Evolutionary conservation across 2,888 invertebrate genomes (phyloP).

Genomic region (Norana najaformis): DNA sequence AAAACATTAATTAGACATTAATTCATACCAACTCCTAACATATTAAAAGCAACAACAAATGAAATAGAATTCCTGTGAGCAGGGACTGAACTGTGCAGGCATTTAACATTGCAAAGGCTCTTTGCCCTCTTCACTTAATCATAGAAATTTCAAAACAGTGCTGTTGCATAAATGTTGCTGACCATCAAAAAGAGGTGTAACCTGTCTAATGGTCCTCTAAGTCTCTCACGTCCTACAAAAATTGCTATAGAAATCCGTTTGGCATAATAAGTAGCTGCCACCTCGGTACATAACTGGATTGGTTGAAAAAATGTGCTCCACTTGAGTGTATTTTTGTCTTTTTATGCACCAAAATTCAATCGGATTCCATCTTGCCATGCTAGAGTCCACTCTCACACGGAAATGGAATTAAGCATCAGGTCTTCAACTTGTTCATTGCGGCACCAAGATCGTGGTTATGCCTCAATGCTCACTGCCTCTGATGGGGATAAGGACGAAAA

Average conservation of each 20-base stretch:
- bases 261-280: slow-evolving; percentile 5
- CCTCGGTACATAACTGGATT: background rate
- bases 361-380: background rate
- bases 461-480: background rate
- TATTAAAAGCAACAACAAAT: background rate
- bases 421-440: background rate
- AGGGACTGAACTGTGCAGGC: background rate
- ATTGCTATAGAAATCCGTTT: background rate
- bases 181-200: background rate
- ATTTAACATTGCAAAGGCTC: background rate
- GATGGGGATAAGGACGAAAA: background rate
- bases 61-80: background rate
- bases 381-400: background rate
- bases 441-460: background rate
- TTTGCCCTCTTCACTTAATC: background rate
- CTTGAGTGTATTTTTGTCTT: background rate
- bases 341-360: background rate
- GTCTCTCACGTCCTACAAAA: background rate
- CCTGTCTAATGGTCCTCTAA: background rate
- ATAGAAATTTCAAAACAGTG: background rate
- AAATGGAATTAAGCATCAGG: background rate
- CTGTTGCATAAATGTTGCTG: background rate
- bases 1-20: background rate
- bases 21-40: background rate
- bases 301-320: background rate